These are phyloP conservation scores for Galeopsomyia nigrocyanea DNA, from an alignment of 2,888 invertebrate species.

Conservation along the genomic window DNA sequence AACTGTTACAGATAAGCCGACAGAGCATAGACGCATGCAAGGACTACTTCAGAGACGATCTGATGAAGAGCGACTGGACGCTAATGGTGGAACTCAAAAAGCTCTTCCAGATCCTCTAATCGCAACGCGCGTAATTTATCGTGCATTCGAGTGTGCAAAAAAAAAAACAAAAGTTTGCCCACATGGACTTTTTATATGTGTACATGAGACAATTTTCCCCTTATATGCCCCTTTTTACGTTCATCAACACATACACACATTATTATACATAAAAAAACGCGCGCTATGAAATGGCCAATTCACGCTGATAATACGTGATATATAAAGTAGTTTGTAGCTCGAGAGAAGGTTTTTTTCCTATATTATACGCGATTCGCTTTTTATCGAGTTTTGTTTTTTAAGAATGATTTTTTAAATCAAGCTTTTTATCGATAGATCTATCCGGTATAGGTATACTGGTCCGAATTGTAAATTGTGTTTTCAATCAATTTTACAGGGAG, in stretches of 20 bases:
- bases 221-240: not conserved
- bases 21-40: conserved; percentile 99
- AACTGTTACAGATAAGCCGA: conserved; percentile 86
- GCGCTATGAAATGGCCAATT: conserved; percentile 24
- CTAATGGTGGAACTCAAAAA: conserved; percentile 99
- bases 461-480: too few relatives aligned
- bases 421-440: too few relatives aligned
- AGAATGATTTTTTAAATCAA: too few relatives aligned
- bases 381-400: not conserved
- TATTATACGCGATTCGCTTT: not conserved
- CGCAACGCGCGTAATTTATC: too few relatives aligned
- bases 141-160: too few relatives aligned
- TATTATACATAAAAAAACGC: not conserved
- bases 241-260: not conserved
- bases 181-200: conserved; percentile 11
- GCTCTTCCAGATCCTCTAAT: conserved; percentile 92
- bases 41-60: conserved; percentile 98
- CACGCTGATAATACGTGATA: conserved; percentile 7
- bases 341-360: conserved; percentile 10
- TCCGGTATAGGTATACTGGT: too few relatives aligned
- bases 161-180: too few relatives aligned
- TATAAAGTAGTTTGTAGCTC: conserved; percentile 7
- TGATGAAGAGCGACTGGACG: conserved; percentile 97
- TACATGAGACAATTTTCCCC: conserved; percentile 7
- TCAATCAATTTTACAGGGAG: too few relatives aligned